Evolutionary conservation across 2,888 invertebrate genomes (phyloP), one percentile per base, ranked within the genome.

Genomic region (Apamea anceps): DNA sequence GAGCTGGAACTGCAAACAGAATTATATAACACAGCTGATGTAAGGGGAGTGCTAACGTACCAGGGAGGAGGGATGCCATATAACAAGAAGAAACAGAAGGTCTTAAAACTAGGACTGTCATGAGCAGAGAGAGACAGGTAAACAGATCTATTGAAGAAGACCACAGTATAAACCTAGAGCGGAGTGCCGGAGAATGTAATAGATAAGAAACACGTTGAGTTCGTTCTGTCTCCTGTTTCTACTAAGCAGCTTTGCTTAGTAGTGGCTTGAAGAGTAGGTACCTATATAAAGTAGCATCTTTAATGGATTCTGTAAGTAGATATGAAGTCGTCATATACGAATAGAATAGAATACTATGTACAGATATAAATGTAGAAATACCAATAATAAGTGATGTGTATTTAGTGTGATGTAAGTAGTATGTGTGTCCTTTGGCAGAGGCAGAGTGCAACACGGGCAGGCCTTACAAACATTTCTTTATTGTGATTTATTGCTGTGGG

Each of bases 11-110:
- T 77, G 74, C 71, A 71, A 81, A 85, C 77, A 72, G 18, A 83
- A 80, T 75, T 78, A 83, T 76, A 80, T 80, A 72, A 84, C 68
- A 75, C 77, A 25, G 66, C 51, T 54, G 51, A 75, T 70, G 63
- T 63, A 42, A 66, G 65, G 37, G 67, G 48, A 57, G 60, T 37
- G 70, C n/a, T 28, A 54, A 28, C 1, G 62, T 32, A 57, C n/a
- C 8, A 32, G 1, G 66, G 21, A 28, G 25, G 13, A 25, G 10
- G 15, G 51, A 18, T 18, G 48, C 12, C 21, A 71, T 42, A 3
- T 3, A 12, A 57, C 2, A 66, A n/a, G 18, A 15, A 5, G 2
- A 21, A 10, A 28, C 74, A 80, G 66, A 74, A 72, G 51, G 45
- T 51, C 7, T 42, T n/a, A n/a, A n/a, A 67, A 42, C 4, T 42